Conservation (phyloP, 2,888 invertebrate species). For the Agrotis clavis region DNA sequence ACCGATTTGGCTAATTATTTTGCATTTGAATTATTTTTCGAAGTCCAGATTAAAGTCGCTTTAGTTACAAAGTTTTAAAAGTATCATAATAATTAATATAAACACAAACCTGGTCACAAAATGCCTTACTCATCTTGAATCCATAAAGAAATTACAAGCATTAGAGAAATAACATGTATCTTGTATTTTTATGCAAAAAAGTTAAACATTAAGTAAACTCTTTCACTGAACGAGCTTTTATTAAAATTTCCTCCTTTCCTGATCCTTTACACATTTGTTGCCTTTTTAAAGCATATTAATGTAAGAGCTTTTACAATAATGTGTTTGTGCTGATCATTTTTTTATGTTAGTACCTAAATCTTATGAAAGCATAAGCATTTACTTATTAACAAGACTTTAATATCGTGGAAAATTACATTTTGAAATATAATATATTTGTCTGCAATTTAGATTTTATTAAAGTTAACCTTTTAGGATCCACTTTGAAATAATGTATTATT, state of each 20-base stretch:
- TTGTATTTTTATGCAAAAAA: slow-evolving; percentile 2
- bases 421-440: too few relatives aligned
- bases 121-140: not conserved
- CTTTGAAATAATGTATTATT: too few relatives aligned
- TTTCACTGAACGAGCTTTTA: not conserved
- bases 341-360: slow-evolving; percentile 13
- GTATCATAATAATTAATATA: not conserved
- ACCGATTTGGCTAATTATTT: too few relatives aligned
- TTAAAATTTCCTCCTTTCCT: slow-evolving; percentile 22
- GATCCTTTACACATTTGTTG: slow-evolving; percentile 6
- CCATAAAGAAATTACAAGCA: not conserved
- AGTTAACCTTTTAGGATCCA: too few relatives aligned
- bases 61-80: not conserved
- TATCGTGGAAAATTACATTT: not conserved
- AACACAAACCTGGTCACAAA: not conserved
- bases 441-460: too few relatives aligned
- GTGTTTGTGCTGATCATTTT: slow-evolving; percentile 21
- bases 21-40: too few relatives aligned
- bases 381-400: not conserved
- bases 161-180: not conserved
- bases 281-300: slow-evolving; percentile 24
- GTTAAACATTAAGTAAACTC: not conserved
- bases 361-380: not conserved
- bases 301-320: slow-evolving; percentile 24
- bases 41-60: too few relatives aligned